A percentile compares a stretch with the other conserved stretches of the same genome.
Evolutionary conservation across 2,888 invertebrate genomes (phyloP).

Genomic region (Osedax frankpressi): DNA sequence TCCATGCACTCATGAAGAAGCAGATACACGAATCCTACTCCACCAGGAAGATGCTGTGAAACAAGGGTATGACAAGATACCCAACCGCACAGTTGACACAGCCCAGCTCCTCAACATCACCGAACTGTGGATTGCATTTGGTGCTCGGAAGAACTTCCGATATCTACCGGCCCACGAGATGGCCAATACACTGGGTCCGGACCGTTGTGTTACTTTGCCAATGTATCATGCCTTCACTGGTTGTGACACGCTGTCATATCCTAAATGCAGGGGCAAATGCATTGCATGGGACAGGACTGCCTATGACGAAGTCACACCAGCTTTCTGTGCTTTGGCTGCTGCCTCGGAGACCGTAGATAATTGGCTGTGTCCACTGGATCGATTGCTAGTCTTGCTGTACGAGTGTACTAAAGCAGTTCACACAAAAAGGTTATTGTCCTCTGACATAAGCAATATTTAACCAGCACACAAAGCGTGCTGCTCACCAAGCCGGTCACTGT

Average conservation of each 20-base stretch:
- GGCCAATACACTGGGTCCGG: neutral
- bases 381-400: neutral
- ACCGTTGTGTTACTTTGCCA: slow-evolving; percentile 18
- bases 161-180: slow-evolving; percentile 26
- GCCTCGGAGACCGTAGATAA: neutral
- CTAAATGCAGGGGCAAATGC: slow-evolving; percentile 8
- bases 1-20: slow-evolving; percentile 23
- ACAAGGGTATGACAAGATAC: slow-evolving; percentile 14
- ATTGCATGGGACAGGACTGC: neutral
- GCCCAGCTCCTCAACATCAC: neutral
- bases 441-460: slow-evolving; percentile 4
- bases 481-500: slow-evolving; percentile 17
- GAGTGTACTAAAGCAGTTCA: neutral
- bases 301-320: too few species aligned
- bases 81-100: slow-evolving; percentile 26
- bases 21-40: slow-evolving; percentile 24
- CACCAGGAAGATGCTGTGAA: slow-evolving; percentile 23
- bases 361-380: neutral
- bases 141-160: slow-evolving; percentile 21
- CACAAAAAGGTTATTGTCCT: neutral
- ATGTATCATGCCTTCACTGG: slow-evolving; percentile 26
- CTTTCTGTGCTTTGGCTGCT: slow-evolving; percentile 4
- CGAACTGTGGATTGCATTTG: slow-evolving; percentile 26
- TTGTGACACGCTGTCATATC: slow-evolving; percentile 25
- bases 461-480: slow-evolving; percentile 17